Base-by-base conservation (phyloP, 2,888 invertebrate genomes). In the Leptogaster cylindrica region DNA sequence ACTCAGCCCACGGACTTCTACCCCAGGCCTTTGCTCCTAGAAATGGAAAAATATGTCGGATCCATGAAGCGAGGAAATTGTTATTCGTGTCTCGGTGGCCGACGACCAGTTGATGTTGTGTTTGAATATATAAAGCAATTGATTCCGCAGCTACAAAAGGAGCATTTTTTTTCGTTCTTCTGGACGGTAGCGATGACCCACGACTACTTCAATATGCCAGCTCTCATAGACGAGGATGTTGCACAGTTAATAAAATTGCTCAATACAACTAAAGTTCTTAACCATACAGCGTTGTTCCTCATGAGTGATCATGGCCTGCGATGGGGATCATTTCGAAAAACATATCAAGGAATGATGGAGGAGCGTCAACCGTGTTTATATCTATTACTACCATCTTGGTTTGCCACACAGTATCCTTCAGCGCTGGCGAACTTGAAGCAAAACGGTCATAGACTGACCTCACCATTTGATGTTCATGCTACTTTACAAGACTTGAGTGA, bases 241-340 rank as follows among this genome's bases (percentile, higher is more conserved):
- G 8, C n/a, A 1, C 18, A 72, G 12, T 61, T 76, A 1, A 71
- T 76, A 18, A 69, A 70, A 12, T 67, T 68, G 0, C 72, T 76
- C 16, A 72, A 74, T 7, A 8, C 51, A 7, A 70, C 73, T 3
- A 73, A 73, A 2, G 66, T 75, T 3, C 80, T 92, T 64, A 85
- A 90, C 61, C 84, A 87, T 23, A 92, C 92, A 0, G 83, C 88
- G 44, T 74, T 90, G 10, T 82, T 94, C 61, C 78, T 93, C 7
- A 83, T 95, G 83, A 95, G 95, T 78, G 96, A 96, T 77, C 96
- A 96, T 76, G 96, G 96, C 0, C 88, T 94, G 68, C 83, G 95
- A 69, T 95, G 91, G 89, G 95, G 95, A 2, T 84, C 84, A 5
- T 93, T 94, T 73, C 84, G 94, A 7, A 75, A 75, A 41, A 95